Evolutionary conservation across 2,888 invertebrate species (phyloP).

Genomic region (Esperia sulphurella): DNA sequence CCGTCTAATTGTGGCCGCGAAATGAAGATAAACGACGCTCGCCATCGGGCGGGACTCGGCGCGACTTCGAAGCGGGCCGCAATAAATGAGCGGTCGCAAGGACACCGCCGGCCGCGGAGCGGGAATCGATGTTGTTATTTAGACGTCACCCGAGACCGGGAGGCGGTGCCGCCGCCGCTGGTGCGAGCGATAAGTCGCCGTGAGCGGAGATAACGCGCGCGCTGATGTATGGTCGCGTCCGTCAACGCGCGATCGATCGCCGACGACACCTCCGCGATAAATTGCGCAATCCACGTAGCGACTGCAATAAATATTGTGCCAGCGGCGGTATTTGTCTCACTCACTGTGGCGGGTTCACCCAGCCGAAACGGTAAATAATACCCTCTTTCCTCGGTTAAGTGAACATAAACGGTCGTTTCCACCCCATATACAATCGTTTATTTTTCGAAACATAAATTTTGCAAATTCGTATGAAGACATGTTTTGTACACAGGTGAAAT

Average conservation of each 20-base stretch:
- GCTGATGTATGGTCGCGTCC: conserved; percentile 72
- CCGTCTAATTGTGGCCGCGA: conserved; percentile 84
- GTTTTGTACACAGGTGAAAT: conserved; percentile 45
- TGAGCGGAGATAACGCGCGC: conserved; percentile 74
- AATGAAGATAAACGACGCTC: conserved; percentile 85
- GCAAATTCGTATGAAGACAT: conserved; percentile 65
- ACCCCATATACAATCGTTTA: conserved; percentile 78
- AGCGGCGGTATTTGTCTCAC: conserved; percentile 75
- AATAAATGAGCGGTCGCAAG: conserved; percentile 54
- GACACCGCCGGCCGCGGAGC: conserved; percentile 27
- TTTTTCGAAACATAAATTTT: conserved; percentile 77
- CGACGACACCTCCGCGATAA: conserved; percentile 75
- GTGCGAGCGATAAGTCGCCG: conserved; percentile 62
- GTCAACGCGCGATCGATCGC: conserved; percentile 72
- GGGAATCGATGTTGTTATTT: conserved; percentile 52
- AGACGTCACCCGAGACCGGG: conserved; percentile 26
- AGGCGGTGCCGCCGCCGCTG: not conserved
- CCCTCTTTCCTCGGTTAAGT: conserved; percentile 79
- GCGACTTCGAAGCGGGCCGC: conserved; percentile 33
- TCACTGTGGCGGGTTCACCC: conserved; percentile 75
- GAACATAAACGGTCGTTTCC: conserved; percentile 79
- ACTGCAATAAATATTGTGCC: conserved; percentile 76
- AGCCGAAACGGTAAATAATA: conserved; percentile 79
- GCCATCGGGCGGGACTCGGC: conserved; percentile 79
- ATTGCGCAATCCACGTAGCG: conserved; percentile 76